Percentiles rank a stretch among this genome's conserved stretches.
Conservation (phyloP, 2,888 invertebrate genomes). For the Sclerodermus sp. region DNA sequence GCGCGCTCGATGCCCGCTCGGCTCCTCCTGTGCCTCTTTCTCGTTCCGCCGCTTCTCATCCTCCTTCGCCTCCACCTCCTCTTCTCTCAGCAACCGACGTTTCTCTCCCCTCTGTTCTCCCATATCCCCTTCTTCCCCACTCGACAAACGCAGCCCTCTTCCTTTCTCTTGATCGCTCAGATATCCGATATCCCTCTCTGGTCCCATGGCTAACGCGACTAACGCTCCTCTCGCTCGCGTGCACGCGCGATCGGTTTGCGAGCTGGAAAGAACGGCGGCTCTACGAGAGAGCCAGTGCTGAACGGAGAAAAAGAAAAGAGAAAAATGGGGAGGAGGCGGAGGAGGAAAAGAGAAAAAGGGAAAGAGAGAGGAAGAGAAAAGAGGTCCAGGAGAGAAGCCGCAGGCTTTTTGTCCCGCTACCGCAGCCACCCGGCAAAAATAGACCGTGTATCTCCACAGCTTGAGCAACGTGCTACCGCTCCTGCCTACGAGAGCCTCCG, state of each 20-base stretch:
- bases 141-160: no score
- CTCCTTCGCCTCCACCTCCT: neutral
- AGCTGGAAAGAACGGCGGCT: neutral
- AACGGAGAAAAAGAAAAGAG: slow-evolving; percentile 39
- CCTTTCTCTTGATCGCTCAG: neutral
- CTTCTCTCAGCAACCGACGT: slow-evolving; percentile 3
- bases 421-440: slow-evolving; percentile 50
- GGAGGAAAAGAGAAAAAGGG: slow-evolving; percentile 14
- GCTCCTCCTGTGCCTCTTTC: slow-evolving; percentile 12
- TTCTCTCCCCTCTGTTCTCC: slow-evolving; percentile 7
- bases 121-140: no score
- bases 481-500: no score
- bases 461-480: no score
- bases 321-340: slow-evolving; percentile 8
- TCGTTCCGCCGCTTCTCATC: slow-evolving; percentile 4
- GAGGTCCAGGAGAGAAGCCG: slow-evolving; percentile 44
- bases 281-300: slow-evolving; percentile 20
- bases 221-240: neutral
- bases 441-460: slow-evolving; percentile 35
- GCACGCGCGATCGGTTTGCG: neutral
- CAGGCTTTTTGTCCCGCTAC: slow-evolving; percentile 53
- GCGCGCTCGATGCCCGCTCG: neutral
- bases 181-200: neutral
- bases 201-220: no score
- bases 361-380: slow-evolving; percentile 9